Evolutionary conservation across 2,797 vertebrate species (phyloP).

Genomic region (Phaenicophaeus curvirostris): DNA sequence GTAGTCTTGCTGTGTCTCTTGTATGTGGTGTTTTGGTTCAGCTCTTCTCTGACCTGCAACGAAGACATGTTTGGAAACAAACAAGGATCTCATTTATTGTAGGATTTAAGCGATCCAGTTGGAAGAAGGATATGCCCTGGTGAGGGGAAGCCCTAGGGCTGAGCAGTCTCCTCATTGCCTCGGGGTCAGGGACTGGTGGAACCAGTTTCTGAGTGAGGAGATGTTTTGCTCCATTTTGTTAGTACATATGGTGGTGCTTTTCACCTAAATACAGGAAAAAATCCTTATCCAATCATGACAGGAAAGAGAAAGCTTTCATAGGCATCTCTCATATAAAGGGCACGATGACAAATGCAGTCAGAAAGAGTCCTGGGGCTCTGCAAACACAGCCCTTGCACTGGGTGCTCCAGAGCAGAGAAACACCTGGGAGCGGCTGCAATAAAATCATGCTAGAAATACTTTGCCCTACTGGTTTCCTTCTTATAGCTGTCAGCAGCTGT

Average conservation of each 20-base stretch:
- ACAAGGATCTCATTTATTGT: background rate
- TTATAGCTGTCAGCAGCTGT: background rate
- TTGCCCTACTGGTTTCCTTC: conserved; percentile 6
- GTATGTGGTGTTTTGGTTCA: background rate
- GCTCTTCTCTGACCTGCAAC: background rate
- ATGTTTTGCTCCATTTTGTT: background rate
- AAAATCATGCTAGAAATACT: conserved; percentile 37
- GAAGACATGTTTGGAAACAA: background rate
- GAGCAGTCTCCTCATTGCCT: background rate
- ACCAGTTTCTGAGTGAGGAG: conserved; percentile 5
- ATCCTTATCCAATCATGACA: background rate
- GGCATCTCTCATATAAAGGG: background rate
- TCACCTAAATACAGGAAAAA: background rate
- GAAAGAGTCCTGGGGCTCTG: background rate
- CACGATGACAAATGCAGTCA: background rate
- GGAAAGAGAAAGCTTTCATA: background rate
- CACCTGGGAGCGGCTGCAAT: conserved; percentile 54
- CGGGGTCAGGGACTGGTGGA: conserved; percentile 4
- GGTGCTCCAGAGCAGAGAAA: background rate
- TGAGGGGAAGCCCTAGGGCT: background rate
- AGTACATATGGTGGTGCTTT: background rate
- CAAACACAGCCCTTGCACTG: background rate
- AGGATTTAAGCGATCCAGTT: background rate
- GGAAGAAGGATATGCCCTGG: background rate
- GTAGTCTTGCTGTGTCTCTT: background rate